Evolutionary conservation across 2,888 invertebrate genomes (phyloP), one percentile per base, ranked within the genome.

Genomic region (Ischnus inquisitorius): DNA sequence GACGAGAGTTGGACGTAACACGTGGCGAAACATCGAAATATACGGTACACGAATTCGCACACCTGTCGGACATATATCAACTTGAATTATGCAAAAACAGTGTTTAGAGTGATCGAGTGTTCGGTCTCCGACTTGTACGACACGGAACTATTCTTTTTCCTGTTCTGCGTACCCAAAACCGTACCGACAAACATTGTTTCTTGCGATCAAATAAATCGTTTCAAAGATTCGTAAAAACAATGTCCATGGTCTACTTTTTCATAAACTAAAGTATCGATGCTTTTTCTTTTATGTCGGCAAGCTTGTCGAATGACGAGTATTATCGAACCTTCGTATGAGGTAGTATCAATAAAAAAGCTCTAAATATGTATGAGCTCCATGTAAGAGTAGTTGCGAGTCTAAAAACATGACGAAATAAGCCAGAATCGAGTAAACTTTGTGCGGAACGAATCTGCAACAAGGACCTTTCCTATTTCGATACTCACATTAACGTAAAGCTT

Each of bases 1-100:
- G 19, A 16, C 39, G 19, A 51, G 19, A 69, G 34, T 75, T 69
- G 25, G 41, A 34, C 51, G 25, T 68, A 28, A 64, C 41, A 46
- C 54, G 54, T 54, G 5, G 64, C 12, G 79, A 79, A 54, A 34
- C 79, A 39, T 76, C 69, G 64, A 65, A 79, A 83, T 79, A 65
- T 65, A 83, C 75, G 34, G 79, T 79, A 62, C 41, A 54, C 60
- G 67, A 54, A 41, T 71, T 83, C 34, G 39, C 39, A 74, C 74
- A 69, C 68, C 46, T 62, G 67, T 68, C 72, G 68, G 43, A 14
- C 48, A 34, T 57, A 25, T 51, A 41, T 82, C 39, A 48, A 57
- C 34, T 28, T 28, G 28, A 34, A 65, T 69, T 54, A 54, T 22
- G 10, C 69, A 16, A 54, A 51, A 34, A 28, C 51, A 34, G 34